phyloP scores from a whole-genome alignment of 2,888 invertebrate species.

The Meandrusa payeni region DNA sequence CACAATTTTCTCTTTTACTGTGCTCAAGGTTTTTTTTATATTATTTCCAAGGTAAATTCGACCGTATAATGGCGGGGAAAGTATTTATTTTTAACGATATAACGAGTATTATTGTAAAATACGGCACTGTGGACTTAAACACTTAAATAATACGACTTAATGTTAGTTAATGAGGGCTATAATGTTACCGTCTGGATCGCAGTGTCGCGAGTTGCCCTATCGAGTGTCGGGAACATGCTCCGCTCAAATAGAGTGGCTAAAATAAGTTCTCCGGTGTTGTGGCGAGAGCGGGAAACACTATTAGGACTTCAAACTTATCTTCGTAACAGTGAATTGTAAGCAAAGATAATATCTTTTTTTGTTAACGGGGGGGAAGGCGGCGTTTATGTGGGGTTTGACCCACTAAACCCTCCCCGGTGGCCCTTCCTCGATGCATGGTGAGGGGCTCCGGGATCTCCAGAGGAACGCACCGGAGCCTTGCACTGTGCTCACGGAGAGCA shows the following conservation, averaged over 20 bases:
- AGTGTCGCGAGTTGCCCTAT: constrained; percentile 61
- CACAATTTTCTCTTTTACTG: constrained; percentile 42
- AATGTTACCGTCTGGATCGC: constrained; percentile 32
- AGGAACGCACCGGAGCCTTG: too few species aligned
- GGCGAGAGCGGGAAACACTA: constrained; percentile 53
- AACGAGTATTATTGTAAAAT: constrained; percentile 21
- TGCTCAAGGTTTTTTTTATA: constrained; percentile 37
- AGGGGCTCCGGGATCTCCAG: too few species aligned
- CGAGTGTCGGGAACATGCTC: constrained; percentile 60
- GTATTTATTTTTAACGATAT: constrained; percentile 45
- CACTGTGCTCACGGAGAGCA: too few species aligned
- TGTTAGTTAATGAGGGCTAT: constrained; percentile 36
- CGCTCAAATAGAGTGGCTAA: constrained; percentile 64
- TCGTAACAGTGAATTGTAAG: too few species aligned
- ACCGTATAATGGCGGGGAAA: constrained; percentile 42
- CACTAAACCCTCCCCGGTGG: too few species aligned
- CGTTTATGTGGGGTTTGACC: too few species aligned
- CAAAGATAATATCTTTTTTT: too few species aligned
- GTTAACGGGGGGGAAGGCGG: too few species aligned
- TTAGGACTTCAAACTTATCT: constrained; percentile 45
- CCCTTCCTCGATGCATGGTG: too few species aligned
- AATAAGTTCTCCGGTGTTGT: constrained; percentile 62
- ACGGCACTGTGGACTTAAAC: constrained; percentile 33
- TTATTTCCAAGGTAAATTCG: constrained; percentile 43
- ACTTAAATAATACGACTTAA: constrained; percentile 33